These are phyloP conservation scores for Dryoscopus gambensis DNA, from an alignment of 2,113 vertebrate species.

Conservation along the genomic window DNA sequence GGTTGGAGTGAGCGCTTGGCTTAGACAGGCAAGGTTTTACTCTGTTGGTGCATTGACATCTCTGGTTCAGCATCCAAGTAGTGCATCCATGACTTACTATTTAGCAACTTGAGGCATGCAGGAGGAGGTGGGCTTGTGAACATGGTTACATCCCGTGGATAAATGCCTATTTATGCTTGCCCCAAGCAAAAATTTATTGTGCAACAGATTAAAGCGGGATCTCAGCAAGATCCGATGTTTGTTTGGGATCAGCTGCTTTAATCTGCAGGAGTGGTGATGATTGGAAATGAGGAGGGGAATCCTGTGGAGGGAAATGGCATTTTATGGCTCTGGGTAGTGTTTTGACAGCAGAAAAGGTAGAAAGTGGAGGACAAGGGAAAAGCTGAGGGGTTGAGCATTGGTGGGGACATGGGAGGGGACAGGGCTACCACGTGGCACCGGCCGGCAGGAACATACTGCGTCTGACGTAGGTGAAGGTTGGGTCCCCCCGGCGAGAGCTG, in stretches of 20 bases:
- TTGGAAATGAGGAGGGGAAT: not conserved
- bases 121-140: not conserved
- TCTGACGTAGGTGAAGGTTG: not conserved
- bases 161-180: not conserved
- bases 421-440: rapidly evolving
- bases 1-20: not conserved
- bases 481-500: not conserved
- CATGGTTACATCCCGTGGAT: rapidly evolving
- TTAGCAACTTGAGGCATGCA: not conserved
- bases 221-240: not conserved
- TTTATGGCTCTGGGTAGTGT: not conserved
- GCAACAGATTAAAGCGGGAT: not conserved
- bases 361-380: not conserved
- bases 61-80: not conserved
- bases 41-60: rapidly evolving
- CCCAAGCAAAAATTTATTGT: not conserved
- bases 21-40: not conserved
- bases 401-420: not conserved
- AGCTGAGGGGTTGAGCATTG: not conserved
- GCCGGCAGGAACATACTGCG: not conserved
- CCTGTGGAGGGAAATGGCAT: not conserved
- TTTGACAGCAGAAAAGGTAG: not conserved
- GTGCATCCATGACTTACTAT: not conserved
- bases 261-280: not conserved
- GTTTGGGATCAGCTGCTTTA: not conserved